These are phyloP conservation scores for Dasyornis broadbenti DNA, from an alignment of 2,113 vertebrate genomes.

Conservation along the genomic window DNA sequence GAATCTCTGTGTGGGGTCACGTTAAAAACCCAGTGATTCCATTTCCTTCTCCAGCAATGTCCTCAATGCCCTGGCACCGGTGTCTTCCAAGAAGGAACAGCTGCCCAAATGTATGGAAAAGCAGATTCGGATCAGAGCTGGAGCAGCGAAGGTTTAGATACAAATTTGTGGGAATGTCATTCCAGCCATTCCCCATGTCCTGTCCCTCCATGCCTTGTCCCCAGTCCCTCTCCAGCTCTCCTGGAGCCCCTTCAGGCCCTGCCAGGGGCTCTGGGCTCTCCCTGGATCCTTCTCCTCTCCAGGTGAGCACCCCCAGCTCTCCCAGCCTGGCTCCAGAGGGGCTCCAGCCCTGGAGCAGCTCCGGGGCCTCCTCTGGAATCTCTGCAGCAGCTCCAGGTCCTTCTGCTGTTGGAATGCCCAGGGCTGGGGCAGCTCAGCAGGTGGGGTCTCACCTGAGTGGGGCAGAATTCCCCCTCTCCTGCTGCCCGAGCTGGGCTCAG, in stretches of 20 bases:
- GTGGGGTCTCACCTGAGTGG: neutral
- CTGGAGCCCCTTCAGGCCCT: neutral
- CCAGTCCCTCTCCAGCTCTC: neutral
- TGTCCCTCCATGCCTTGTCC: neutral
- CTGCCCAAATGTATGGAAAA: neutral
- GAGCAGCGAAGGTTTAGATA: neutral
- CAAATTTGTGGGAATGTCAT: accelerated
- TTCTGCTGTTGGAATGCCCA: neutral
- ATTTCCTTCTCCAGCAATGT: neutral
- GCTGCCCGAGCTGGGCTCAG: neutral
- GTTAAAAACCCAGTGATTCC: neutral
- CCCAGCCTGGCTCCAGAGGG: neutral
- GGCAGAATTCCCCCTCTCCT: neutral
- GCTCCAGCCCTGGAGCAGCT: neutral
- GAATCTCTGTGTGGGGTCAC: accelerated
- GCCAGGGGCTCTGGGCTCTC: neutral
- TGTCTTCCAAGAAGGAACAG: neutral
- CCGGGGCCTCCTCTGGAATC: accelerated
- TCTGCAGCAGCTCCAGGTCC: neutral
- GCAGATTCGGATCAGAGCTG: neutral
- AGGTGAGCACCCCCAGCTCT: neutral
- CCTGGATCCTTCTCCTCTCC: neutral
- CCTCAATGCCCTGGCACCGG: neutral
- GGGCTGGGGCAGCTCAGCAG: neutral
- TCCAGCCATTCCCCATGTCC: neutral